phyloP scores from a whole-genome alignment of 2,888 invertebrate genomes.

The Drosophila siamana region DNA sequence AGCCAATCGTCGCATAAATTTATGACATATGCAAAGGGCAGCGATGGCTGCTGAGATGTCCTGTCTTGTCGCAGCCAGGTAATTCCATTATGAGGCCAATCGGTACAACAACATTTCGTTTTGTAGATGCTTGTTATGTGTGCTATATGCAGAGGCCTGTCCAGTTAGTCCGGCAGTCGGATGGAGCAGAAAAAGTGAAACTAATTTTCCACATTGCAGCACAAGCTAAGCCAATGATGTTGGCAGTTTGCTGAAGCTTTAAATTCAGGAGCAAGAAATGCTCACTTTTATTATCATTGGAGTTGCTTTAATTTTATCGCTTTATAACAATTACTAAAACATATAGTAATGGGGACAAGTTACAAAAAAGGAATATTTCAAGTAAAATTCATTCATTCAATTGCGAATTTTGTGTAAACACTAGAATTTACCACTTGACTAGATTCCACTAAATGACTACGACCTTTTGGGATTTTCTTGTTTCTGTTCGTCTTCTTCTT shows the following conservation, averaged over 20 bases:
- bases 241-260: constrained; percentile 57
- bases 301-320: neutral
- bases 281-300: neutral
- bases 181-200: constrained; percentile 61
- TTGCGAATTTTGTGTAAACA: neutral
- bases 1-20: constrained; percentile 73
- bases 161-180: constrained; percentile 27
- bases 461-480: neutral
- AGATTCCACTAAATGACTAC: neutral
- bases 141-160: constrained; percentile 24
- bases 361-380: neutral
- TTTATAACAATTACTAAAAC: neutral
- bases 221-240: constrained; percentile 69
- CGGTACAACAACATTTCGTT: constrained; percentile 15
- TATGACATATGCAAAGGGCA: constrained; percentile 64
- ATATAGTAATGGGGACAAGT: neutral
- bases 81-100: constrained; percentile 72
- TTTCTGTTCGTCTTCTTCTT: too few relatives aligned
- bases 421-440: constrained; percentile 3
- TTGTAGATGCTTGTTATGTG: constrained; percentile 25
- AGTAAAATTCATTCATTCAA: neutral
- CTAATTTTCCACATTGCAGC: constrained; percentile 82
- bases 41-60: neutral
- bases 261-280: constrained; percentile 22
- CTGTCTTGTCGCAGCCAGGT: constrained; percentile 44